These are phyloP conservation scores for Nipponia nippon DNA, from an alignment of 2,113 vertebrate genomes.

Conservation along the genomic window DNA sequence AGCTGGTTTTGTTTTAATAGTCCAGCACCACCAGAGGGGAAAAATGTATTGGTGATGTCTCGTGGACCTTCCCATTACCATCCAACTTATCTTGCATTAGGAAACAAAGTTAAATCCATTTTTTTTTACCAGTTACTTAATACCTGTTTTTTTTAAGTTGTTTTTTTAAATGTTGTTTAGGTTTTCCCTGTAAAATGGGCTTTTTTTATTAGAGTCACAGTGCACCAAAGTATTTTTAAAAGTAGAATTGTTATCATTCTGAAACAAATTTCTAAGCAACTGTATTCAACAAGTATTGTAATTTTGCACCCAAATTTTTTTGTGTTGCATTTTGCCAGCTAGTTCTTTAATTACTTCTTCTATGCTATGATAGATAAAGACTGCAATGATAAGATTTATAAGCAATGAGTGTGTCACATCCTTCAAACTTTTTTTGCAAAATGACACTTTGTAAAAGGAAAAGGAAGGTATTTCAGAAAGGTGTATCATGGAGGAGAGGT, in stretches of 20 bases:
- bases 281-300: neutral
- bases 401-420: neutral
- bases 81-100: neutral
- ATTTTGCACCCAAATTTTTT: neutral
- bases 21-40: neutral
- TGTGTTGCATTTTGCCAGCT: neutral
- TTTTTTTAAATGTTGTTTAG: neutral
- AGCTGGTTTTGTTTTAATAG: neutral
- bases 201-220: neutral
- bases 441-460: neutral
- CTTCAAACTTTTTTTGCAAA: constrained; percentile 28
- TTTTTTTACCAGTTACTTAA: neutral
- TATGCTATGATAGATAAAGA: neutral
- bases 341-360: constrained; percentile 4
- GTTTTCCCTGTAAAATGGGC: neutral
- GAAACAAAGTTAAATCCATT: neutral
- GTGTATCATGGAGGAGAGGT: neutral
- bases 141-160: neutral
- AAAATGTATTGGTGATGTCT: neutral
- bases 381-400: neutral
- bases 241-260: neutral
- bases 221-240: neutral
- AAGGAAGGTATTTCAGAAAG: neutral
- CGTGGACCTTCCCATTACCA: neutral
- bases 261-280: neutral